Base-by-base conservation (phyloP, 2,888 invertebrate species). In the Lamproptera curius region DNA sequence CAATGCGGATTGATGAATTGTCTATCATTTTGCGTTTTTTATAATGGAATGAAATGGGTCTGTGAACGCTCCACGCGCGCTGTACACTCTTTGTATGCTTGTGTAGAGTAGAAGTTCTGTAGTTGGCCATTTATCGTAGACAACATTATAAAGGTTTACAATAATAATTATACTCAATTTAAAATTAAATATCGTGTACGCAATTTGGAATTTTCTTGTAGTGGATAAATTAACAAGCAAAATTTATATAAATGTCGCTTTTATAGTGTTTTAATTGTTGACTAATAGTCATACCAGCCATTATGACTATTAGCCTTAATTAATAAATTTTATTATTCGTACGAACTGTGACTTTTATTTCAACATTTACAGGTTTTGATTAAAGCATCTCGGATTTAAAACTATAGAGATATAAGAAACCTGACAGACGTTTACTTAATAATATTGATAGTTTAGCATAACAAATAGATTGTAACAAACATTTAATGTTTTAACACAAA, bases 241-340 rank as follows among this genome's bases (percentile, higher is more conserved):
- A n/a, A n/a, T n/a, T n/a, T 4, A 31, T 31, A 31, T 6, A 48
- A 39, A 15, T 39, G 50, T 53, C 44, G 47, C 35, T 52, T 46
- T 43, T 31, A 23, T 38, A 15, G 10, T 31, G 10, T n/a, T 15
- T 28, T 41, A 31, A 14, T 34, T 13, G 34, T 31, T 59, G 60
- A 57, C 86, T 82, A 71, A 70, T 75, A 69, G 86, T 88, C 82
- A 87, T 86, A 76, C 54, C 88, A 88, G 88, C 88, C 88, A 88
- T 88, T 76, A 72, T 88, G 83, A 87, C 83, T 76, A 66, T 72
- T 20, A 20, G 6, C 6, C 20, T 20, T 20, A 20, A 20, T 39
- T 65, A 86, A 78, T 84, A 85, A 78, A 86, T 67, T 83, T 71
- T 80, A 82, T 63, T 60, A 73, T 73, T 65, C 10, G 14, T 48